Conservation (phyloP, 1,140 invertebrate genomes). For the Phenacoccus solenopsis region DNA sequence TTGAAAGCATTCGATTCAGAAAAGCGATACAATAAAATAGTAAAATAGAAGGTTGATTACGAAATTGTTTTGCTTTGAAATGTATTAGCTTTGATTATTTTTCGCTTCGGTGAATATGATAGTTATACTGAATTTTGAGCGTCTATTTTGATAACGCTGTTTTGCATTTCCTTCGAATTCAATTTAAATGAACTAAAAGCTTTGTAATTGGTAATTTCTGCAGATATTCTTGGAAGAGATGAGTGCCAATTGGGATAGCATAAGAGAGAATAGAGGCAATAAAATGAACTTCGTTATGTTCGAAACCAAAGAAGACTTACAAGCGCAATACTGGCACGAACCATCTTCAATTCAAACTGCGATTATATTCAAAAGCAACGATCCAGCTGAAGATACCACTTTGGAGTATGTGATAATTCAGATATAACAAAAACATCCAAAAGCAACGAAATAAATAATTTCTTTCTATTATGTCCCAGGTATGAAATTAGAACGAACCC, state of each 20-base stretch:
- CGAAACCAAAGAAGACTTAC: conserved; percentile 49
- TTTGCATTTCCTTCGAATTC: too few species aligned
- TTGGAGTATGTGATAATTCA: conserved; percentile 36
- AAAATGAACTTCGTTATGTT: conserved; percentile 46
- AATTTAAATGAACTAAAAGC: too few species aligned
- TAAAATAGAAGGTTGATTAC: too few species aligned
- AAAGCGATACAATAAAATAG: too few species aligned
- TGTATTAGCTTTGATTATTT: too few species aligned
- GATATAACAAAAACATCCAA: neutral
- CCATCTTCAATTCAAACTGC: conserved; percentile 49
- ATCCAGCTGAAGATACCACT: conserved; percentile 39
- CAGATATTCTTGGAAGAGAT: conserved; percentile 50
- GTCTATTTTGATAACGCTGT: too few species aligned
- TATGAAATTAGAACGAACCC: conserved; percentile 61
- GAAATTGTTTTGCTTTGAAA: too few species aligned
- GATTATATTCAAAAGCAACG: conserved; percentile 46
- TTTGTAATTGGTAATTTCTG: conserved; percentile 22
- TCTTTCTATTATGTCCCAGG: conserved; percentile 33
- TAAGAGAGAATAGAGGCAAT: neutral
- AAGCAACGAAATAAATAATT: conserved; percentile 10
- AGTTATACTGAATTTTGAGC: too few species aligned
- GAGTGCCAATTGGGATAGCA: conserved; percentile 33
- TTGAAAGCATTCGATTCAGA: too few species aligned
- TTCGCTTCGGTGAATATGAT: too few species aligned
- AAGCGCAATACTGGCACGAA: conserved; percentile 52